phyloP scores from a whole-genome alignment of 92 coral and sea anemone genomes.

The Zoanthus sociatus region DNA sequence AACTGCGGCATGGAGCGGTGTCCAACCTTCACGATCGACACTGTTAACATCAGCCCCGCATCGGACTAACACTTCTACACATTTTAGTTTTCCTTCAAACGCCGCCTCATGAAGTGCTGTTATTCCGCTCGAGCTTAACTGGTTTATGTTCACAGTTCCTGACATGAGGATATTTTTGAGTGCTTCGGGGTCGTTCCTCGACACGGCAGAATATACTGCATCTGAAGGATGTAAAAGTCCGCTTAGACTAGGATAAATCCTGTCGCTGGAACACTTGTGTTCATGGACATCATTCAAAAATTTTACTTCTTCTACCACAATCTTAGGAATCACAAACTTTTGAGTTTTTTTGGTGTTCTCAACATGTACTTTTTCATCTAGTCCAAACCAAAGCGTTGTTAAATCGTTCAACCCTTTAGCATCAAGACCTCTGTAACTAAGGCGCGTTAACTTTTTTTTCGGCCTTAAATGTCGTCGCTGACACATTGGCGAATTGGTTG shows the following conservation, averaged over 20 bases:
- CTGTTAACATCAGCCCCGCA: constrained; percentile 84
- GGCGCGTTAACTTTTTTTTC: constrained; percentile 80
- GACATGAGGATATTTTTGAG: constrained; percentile 84
- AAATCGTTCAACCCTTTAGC: constrained; percentile 26
- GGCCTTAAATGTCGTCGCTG: constrained; percentile 55
- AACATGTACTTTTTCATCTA: constrained; percentile 14
- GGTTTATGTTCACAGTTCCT: constrained; percentile 84
- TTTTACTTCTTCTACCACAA: constrained; percentile 64
- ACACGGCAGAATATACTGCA: constrained; percentile 79
- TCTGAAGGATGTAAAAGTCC: constrained; percentile 83
- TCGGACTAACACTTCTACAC: constrained; percentile 72
- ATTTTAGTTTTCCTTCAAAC: constrained; percentile 82
- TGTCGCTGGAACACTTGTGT: constrained; percentile 17
- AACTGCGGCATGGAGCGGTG: constrained; percentile 91
- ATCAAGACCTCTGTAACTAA: constrained; percentile 51
- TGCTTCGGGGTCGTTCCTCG: constrained; percentile 78
- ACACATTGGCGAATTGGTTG: constrained; percentile 33
- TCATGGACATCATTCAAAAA: constrained; percentile 2
- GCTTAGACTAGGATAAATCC: constrained; percentile 24
- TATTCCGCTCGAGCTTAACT: constrained; percentile 81
- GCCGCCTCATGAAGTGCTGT: constrained; percentile 92
- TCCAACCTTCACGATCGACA: constrained; percentile 86
- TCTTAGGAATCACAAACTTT: constrained; percentile 59
- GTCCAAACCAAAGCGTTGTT: constrained; percentile 24
- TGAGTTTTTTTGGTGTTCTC: constrained; percentile 36